phyloP scores from a whole-genome alignment of 2,888 invertebrate species.

The Euclidia mi region DNA sequence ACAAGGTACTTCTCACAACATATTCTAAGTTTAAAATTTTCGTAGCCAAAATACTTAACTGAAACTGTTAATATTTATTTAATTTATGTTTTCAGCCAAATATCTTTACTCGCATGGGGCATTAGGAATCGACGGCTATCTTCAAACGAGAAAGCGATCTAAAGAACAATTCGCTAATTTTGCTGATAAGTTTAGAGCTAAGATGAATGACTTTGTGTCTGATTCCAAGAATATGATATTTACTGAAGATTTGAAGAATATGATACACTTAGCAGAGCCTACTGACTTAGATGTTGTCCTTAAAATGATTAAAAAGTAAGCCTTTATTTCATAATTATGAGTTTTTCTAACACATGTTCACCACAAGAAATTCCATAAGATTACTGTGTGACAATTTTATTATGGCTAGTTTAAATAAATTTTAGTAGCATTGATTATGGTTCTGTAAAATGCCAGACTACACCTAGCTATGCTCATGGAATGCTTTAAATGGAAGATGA shows the following conservation, averaged over 20 bases:
- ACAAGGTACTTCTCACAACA: constrained; percentile 55
- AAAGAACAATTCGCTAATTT: constrained; percentile 91
- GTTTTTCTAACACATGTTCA: too few relatives aligned
- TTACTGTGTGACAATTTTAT: too few relatives aligned
- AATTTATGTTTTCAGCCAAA: constrained; percentile 61
- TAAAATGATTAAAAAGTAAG: constrained; percentile 93
- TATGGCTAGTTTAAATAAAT: too few relatives aligned
- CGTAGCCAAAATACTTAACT: constrained; percentile 1
- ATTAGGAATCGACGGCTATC: constrained; percentile 91
- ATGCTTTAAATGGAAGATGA: too few relatives aligned
- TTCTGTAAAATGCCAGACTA: too few relatives aligned
- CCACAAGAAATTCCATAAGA: too few relatives aligned
- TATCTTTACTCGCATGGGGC: constrained; percentile 89
- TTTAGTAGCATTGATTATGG: too few relatives aligned
- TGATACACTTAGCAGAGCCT: constrained; percentile 92
- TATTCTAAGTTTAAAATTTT: constrained; percentile 4
- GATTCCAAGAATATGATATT: constrained; percentile 92
- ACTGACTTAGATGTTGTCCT: constrained; percentile 91
- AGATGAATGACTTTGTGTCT: constrained; percentile 92
- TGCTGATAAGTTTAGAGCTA: constrained; percentile 91
- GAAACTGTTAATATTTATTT: background rate
- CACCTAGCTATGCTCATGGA: too few relatives aligned
- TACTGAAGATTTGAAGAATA: constrained; percentile 96
- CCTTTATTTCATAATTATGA: constrained; percentile 1
- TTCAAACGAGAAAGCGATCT: constrained; percentile 85